Base-by-base conservation (phyloP, 2,113 vertebrate genomes). In the Nesospiza acunhae region DNA sequence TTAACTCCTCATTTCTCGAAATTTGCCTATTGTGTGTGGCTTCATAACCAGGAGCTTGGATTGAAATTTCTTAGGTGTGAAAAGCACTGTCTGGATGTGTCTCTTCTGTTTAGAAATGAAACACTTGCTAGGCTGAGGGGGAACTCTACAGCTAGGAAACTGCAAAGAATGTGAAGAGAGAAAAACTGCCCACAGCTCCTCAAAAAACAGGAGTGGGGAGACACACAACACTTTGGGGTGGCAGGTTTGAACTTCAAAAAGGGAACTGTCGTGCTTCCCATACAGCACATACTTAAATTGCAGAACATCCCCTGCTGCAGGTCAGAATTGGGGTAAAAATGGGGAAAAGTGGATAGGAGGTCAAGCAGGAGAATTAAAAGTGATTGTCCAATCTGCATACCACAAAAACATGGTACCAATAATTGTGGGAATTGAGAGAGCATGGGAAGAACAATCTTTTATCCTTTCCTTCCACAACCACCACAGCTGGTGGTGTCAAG, bases 401-500 rank as follows among this genome's bases (percentile, higher is more conserved):
- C 33, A 68, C 42, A 79, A 79, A 63, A 67, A 1, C 50, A 41
- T 3, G 10, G 31, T 23, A 37, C 8, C 14, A 31, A 19, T 58
- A 31, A 49, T 8, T 44, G 30, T 55, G 15, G 13, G 28, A 90
- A 44, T 15, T 28, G 20, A 80, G 79, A 73, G 19, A 15, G 5
- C n/a, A 49, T 4, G 4, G 14, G 31, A 80, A 70, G 52, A 81
- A 47, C 1, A 1, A 33, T 28, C 3, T 42, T 47, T 68, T 90
- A 42, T 44, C 24, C 60, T 58, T 58, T 11, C 8, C 5, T 23
- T 42, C 46, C 39, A 31, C 9, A 41, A 14, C 28, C 37, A 14
- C 28, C 37, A 41, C 13, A 66, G 17, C 0, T 44, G 53, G 64
- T 7, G 0, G 0, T 31, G 39, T 73, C 42, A 58, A 62, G 13